Conservation (phyloP, 2,888 invertebrate species). For the Ormyrus thymus region DNA sequence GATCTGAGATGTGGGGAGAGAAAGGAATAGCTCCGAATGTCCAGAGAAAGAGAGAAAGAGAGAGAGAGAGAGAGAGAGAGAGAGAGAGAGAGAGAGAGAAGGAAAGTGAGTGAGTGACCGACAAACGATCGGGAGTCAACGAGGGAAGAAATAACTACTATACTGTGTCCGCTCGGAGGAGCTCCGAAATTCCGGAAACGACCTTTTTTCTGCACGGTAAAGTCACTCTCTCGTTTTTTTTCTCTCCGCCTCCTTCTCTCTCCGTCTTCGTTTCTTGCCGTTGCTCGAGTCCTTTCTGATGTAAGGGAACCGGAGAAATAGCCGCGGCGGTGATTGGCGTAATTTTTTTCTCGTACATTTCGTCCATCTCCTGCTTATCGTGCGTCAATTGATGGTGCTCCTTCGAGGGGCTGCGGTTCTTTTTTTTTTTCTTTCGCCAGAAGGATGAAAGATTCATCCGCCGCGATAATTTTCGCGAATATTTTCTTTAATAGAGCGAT, state of each 20-base stretch:
- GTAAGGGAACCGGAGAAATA: not conserved
- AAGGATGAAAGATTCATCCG: constrained; percentile 44
- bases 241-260: constrained; percentile 11
- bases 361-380: constrained; percentile 38
- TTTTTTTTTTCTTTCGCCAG: not conserved
- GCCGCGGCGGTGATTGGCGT: constrained; percentile 49
- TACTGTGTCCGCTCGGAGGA: constrained; percentile 39
- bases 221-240: constrained; percentile 32
- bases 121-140: constrained; percentile 61
- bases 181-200: constrained; percentile 56
- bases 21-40: constrained; percentile 22
- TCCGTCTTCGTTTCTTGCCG: not conserved
- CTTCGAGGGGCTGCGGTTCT: not conserved
- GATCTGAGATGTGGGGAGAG: constrained; percentile 26
- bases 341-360: constrained; percentile 45
- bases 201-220: constrained; percentile 51
- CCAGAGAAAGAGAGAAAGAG: not conserved
- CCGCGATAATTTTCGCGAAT: constrained; percentile 1
- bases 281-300: not conserved
- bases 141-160: constrained; percentile 58
- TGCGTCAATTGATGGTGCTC: constrained; percentile 40
- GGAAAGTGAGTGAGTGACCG: constrained; percentile 42
- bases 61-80: constrained; percentile 25
- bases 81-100: constrained; percentile 22
- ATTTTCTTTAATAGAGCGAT: not conserved